Evolutionary conservation across 2,113 vertebrate species (phyloP).

Genomic region (Neodon shergylaensis): DNA sequence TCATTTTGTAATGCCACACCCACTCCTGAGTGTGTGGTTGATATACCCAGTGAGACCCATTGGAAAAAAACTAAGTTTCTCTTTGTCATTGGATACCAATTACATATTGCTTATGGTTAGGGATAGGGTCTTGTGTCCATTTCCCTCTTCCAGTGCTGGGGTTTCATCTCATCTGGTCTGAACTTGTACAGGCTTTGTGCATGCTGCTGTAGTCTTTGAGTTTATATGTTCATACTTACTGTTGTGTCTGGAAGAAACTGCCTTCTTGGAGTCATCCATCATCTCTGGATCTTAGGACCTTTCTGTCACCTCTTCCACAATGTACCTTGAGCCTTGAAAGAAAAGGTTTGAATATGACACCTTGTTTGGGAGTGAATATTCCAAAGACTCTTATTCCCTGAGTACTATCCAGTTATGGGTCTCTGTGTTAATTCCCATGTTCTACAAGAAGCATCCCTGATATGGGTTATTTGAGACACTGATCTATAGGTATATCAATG

Average conservation of each 20-base stretch:
- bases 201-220: background rate
- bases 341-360: too few species aligned
- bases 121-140: background rate
- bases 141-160: background rate
- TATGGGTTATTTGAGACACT: background rate
- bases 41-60: background rate
- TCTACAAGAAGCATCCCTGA: background rate
- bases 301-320: background rate
- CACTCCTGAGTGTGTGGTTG: background rate
- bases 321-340: background rate
- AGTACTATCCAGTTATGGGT: background rate
- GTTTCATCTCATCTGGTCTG: too few species aligned
- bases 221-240: background rate
- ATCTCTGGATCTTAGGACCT: background rate
- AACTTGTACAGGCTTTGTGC: background rate
- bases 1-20: background rate
- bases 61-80: background rate
- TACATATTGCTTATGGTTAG: background rate
- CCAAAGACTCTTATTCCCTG: background rate
- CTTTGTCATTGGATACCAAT: background rate
- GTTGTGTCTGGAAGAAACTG: background rate
- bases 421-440: background rate
- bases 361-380: background rate
- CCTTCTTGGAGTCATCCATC: background rate
- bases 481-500: background rate